Conservation (phyloP, 2,797 vertebrate species). For the Lates japonicus region DNA sequence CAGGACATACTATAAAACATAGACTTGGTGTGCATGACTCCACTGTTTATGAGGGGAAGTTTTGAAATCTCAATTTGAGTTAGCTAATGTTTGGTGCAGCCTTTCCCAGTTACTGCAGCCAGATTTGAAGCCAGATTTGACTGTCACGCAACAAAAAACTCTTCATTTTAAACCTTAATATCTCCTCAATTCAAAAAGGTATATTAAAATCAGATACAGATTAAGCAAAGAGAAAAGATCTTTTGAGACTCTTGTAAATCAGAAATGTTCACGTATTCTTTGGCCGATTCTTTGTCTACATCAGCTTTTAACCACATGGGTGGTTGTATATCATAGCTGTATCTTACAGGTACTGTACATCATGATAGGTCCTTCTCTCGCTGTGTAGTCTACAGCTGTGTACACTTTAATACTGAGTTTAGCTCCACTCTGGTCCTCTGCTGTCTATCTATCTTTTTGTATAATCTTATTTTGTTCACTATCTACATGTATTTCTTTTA, state of each 20-base stretch:
- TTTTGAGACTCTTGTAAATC: background rate
- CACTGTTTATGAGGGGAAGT: slow-evolving; percentile 1
- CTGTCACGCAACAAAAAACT: background rate
- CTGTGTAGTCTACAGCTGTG: background rate
- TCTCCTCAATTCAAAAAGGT: background rate
- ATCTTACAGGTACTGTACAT: background rate
- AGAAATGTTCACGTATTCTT: background rate
- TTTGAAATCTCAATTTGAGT: slow-evolving; percentile 24
- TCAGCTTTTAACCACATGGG: background rate
- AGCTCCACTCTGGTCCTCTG: background rate
- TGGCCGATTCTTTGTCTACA: background rate
- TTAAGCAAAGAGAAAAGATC: background rate
- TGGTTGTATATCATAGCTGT: background rate
- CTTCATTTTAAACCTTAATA: background rate
- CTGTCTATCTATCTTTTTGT: background rate
- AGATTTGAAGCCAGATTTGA: background rate
- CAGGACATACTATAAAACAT: background rate
- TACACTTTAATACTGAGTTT: background rate
- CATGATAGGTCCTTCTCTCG: background rate
- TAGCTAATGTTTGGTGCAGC: slow-evolving; percentile 11
- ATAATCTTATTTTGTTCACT: background rate
- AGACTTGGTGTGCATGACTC: background rate
- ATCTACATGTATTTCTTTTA: background rate
- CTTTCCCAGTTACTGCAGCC: background rate
- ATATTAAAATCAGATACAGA: background rate